Evolutionary conservation across 2,797 vertebrate genomes (phyloP), one percentile per base, ranked within the genome.

Genomic region (Chiroxiphia lanceolata): DNA sequence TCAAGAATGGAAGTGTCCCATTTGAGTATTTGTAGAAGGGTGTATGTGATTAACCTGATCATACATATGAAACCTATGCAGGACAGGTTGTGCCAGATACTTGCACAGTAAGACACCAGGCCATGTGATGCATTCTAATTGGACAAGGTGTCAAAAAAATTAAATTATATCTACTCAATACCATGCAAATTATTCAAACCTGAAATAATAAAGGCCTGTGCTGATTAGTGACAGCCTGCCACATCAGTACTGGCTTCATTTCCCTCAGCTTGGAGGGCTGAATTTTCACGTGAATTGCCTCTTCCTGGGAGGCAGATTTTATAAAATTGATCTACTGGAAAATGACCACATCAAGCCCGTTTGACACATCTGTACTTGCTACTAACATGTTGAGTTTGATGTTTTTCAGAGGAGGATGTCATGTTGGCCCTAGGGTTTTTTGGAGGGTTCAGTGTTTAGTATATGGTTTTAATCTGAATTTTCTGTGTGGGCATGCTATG

Each of bases 1-100:
- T 95, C 60, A 94, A 94, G 96, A 96, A 93, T 87, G 89, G 82
- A 87, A 61, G 44, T 42, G 54, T 93, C 23, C 61, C 72, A 68
- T 34, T 85, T 79, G 81, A 64, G 74, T 38, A 51, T 82, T 79
- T 85, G 59, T 65, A 83, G 60, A 67, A 82, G 45, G 19, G 25
- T 4, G 22, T 72, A 40, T 15, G 2, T 47, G 78, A 83, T 90
- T 94, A 96, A 93, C 82, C 77, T 65, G 2, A 64, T 95, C 86
- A 91, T 70, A 54, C 76, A 51, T 29, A 50, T 65, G 83, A 59
- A 91, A 80, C 44, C 70, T 72, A 22, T 47, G 1, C 21, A 17
- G 82, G 45, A 26, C 38, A 72, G 4, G 42, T 89, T 69, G 27
- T 33, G 44, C 83, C 48, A 84, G 50, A 56, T 63, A 85, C 9